Evolutionary conservation across 2,797 vertebrate genomes (phyloP).

Genomic region (Sitta carolinensis): DNA sequence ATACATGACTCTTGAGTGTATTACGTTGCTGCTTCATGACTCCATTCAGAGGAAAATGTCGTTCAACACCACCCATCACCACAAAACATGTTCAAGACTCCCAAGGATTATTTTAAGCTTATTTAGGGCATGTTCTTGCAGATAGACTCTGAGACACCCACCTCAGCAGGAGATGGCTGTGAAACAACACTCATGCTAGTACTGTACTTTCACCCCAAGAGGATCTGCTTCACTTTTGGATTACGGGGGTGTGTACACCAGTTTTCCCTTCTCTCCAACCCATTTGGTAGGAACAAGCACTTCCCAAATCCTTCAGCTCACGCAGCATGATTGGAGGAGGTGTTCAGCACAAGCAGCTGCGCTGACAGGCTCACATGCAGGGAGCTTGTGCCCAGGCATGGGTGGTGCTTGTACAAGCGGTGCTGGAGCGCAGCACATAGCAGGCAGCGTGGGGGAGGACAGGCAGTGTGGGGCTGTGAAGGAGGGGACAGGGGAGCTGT

Average conservation of each 20-base stretch:
- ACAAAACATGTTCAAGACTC: not conserved
- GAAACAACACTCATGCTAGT: not conserved
- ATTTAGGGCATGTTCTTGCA: not conserved
- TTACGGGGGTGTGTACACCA: not conserved
- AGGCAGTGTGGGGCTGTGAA: not conserved
- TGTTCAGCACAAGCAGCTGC: not conserved
- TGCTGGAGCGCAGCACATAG: accelerated
- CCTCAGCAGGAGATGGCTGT: not conserved
- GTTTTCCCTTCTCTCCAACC: not conserved
- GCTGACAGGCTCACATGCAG: accelerated
- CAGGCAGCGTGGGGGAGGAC: not conserved
- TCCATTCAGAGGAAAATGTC: not conserved
- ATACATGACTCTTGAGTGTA: not conserved
- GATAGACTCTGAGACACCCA: not conserved
- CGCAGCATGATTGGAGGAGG: accelerated
- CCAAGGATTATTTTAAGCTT: not conserved
- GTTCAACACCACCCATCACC: not conserved
- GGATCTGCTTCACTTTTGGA: not conserved
- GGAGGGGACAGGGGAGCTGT: not conserved
- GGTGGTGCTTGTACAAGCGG: accelerated
- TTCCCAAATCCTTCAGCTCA: not conserved
- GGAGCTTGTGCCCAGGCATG: accelerated
- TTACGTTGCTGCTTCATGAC: not conserved
- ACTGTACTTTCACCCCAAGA: not conserved
- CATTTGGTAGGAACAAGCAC: not conserved